Base-by-base conservation (phyloP, 2,888 invertebrate species). In the Chymomyza procnemis region DNA sequence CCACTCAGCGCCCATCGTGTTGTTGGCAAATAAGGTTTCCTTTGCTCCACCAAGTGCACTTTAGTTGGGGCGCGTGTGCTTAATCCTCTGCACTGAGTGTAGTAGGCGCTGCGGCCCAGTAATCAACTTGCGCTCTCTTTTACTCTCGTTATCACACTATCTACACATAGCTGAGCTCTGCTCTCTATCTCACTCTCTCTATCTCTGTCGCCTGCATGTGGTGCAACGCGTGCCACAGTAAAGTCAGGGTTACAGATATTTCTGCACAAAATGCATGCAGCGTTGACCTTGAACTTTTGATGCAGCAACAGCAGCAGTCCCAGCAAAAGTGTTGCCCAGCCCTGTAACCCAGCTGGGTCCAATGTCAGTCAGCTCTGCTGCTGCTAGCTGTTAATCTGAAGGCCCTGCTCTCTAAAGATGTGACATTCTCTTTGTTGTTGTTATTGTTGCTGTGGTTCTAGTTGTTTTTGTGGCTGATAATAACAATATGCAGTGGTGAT, bases 251-350 rank as follows among this genome's bases (percentile, higher is more conserved):
- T 80, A 50, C 19, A 41, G 12, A 12, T 50, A 72, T 78, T 74
- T 73, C 54, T 54, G 54, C 69, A 74, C 64, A 74, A 69, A 69
- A 41, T 73, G 62, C 73, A 73, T 63, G 61, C 68, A 64, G 62
- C 56, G 64, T 56, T 73, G 85, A 86, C 80, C 80, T 81, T 81
- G 80, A 81, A 81, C 86, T 81, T 81, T 76, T 72, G 79, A 74
- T 74, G 76, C 75, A 69, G 70, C 69, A 12, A 18, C 55, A n/a
- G 78, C 71, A 41, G 58, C 9, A 48, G 73, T 46, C 47, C 54
- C 9, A 22, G 41, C 54, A 21, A 54, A 21, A 54, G 54, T 22
- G 8, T 41, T 41, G 34, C 34, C 34, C 34, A 41, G 34, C 12
- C 34, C 34, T 12, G 1, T 12, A 3, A 12, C 12, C 9, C 19